Evolutionary conservation across 2,797 vertebrate species (phyloP), one percentile per base, ranked within the genome.

Genomic region (Myotis vivesi): DNA sequence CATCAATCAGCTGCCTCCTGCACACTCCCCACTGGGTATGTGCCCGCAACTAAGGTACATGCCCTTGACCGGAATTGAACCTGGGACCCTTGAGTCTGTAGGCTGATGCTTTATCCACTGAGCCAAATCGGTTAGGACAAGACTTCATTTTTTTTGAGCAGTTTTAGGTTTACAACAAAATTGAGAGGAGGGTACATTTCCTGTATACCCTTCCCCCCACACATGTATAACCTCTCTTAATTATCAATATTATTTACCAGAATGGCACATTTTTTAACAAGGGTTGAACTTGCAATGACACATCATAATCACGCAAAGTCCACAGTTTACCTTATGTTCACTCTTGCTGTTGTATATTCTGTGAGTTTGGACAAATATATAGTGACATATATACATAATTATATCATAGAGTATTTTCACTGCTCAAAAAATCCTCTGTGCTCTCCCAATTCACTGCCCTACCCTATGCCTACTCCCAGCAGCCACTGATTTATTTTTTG

Each of bases 101-200:
- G 38, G 38, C 38, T 1, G 38, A 41, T 41, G 38, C 38, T 41
- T 41, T 41, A 41, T 41, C 38, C 38, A 41, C 6, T 41, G 38
- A 41, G 38, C 38, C 38, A 41, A 41, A 41, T 8, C 38, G 38
- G 38, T 41, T 41, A 41, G 6, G 38, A 1, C 38, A 41, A 41
- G 38, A 41, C 38, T 41, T 41, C 38, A 41, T 41, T 41, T n/a
- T 75, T 75, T 91, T 33, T 28, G 13, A 57, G 44, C 59, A 75
- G 69, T 68, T 88, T 82, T 93, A 66, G 46, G 23, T 88, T 93
- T 82, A 75, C 4, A 75, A 82, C 19, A 76, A 75, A 93, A 76
- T 83, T 82, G 49, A 75, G 69, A 84, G 55, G n/a, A 66, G 36
- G 25, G 57, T 36, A 76, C 57, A 57, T 93, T 57, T 57, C 49